Base-by-base conservation (phyloP, 2,888 invertebrate species). In the Dendrolimus houi region DNA sequence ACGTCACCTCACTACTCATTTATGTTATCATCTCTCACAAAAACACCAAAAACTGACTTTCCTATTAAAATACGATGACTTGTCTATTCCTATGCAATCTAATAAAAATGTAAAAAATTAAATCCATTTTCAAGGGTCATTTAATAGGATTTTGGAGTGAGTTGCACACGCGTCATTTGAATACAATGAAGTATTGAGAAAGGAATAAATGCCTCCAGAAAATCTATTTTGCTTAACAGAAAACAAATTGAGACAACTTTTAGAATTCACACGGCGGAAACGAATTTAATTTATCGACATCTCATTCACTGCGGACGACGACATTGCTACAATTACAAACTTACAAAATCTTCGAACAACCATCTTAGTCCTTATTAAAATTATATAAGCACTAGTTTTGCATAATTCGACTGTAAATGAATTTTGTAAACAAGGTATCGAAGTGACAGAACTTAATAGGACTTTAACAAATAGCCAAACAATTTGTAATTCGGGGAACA, bases 401-500 rank as follows among this genome's bases (percentile, higher is more conserved):
- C 53, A 61, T 65, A 58, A n/a, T 8, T 41, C 0, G 29, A 55
- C 40, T 40, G 12, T 29, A 1, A 2, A 7, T 56, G 58, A 71
- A 70, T 54, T 74, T 82, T 75, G 81, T 63, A 62, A 70, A 72
- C 66, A 70, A 72, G 70, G 74, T 72, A 74, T 75, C 72, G 75
- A 83, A 83, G 83, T 86, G 87, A 85, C 87, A 85, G 77, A 85
- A 81, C 86, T 81, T 87, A 89, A 90, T 89, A 82, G 85, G 83
- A 85, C 74, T 88, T 85, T 88, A 87, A 90, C 89, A 89, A 89
- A 90, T 89, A 87, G 83, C 86, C 86, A 89, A 90, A 84, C 84
- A 85, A 85, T 89, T 85, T 81, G 84, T 85, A 81, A 88, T 89
- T 88, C 89, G 85, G 74, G 71, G 88, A 89, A 90, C 79, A 81